Conservation (phyloP, 2,797 vertebrate genomes). For the Anguilla megastoma region DNA sequence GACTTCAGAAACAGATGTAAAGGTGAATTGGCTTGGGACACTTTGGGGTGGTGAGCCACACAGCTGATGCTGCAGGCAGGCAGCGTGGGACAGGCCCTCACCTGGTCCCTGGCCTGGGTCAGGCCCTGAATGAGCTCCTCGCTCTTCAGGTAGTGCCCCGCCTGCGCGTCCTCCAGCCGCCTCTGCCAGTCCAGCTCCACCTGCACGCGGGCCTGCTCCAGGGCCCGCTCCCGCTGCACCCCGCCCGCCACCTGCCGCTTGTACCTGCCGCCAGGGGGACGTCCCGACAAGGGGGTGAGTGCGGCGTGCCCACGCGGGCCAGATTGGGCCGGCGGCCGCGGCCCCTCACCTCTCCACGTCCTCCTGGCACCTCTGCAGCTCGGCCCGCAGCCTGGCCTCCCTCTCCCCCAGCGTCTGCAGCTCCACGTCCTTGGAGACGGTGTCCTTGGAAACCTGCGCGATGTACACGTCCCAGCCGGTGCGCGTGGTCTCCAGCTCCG, state of each 20-base stretch:
- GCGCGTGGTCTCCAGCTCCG: slow-evolving; percentile 61
- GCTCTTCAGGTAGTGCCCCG: slow-evolving; percentile 65
- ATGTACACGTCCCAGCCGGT: slow-evolving; percentile 70
- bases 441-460: slow-evolving; percentile 67
- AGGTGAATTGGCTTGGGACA: not conserved
- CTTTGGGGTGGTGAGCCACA: not conserved
- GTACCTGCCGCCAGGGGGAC: slow-evolving; percentile 66
- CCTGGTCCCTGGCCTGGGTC: slow-evolving; percentile 74
- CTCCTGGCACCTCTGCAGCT: slow-evolving; percentile 67
- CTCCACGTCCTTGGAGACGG: slow-evolving; percentile 71
- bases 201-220: slow-evolving; percentile 74
- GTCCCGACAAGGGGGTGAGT: not conserved
- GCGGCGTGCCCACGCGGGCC: too few relatives aligned
- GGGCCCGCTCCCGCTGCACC: slow-evolving; percentile 64
- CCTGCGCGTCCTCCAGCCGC: slow-evolving; percentile 68
- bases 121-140: slow-evolving; percentile 75
- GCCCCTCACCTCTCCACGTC: slow-evolving; percentile 71
- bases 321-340: not conserved
- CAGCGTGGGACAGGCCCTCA: slow-evolving; percentile 48
- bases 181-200: slow-evolving; percentile 77
- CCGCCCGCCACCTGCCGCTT: slow-evolving; percentile 71
- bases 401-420: slow-evolving; percentile 62
- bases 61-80: not conserved
- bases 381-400: slow-evolving; percentile 61
- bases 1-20: not conserved